Evolutionary conservation across 2,113 vertebrate genomes (phyloP).

Genomic region (Anolis sagrei): DNA sequence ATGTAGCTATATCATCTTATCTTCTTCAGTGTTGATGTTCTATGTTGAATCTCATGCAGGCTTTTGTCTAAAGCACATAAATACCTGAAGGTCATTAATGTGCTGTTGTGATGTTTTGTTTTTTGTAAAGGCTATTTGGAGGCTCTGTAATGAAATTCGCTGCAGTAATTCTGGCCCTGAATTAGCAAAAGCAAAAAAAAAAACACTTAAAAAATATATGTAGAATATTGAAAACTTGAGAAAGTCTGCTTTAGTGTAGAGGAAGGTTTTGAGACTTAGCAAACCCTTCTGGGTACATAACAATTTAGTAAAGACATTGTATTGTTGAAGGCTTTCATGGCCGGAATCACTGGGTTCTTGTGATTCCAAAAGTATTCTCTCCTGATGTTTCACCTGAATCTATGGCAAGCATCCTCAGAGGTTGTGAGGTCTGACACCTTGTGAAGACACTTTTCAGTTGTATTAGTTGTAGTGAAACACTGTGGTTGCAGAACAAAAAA

Average conservation of each 20-base stretch:
- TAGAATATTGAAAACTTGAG: constrained; percentile 19
- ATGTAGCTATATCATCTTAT: neutral
- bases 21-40: neutral
- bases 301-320: too few relatives aligned
- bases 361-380: too few relatives aligned
- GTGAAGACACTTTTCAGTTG: constrained; percentile 15
- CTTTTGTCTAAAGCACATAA: constrained; percentile 20
- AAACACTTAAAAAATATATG: constrained; percentile 16
- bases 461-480: neutral
- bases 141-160: constrained; percentile 12
- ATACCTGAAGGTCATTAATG: neutral
- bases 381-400: too few relatives aligned
- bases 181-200: constrained; percentile 12
- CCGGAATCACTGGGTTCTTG: too few relatives aligned
- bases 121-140: neutral
- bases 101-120: neutral
- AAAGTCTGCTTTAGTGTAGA: constrained; percentile 6
- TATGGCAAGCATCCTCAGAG: too few relatives aligned
- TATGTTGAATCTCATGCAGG: neutral
- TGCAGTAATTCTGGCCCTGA: constrained; percentile 11
- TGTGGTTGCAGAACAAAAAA: neutral
- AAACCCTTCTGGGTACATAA: neutral
- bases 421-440: too few relatives aligned
- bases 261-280: constrained; percentile 3
- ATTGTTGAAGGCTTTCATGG: too few relatives aligned